Evolutionary conservation across 1,140 invertebrate genomes (phyloP), one percentile per base, ranked within the genome.

Genomic region (Bradynema listronoti): DNA sequence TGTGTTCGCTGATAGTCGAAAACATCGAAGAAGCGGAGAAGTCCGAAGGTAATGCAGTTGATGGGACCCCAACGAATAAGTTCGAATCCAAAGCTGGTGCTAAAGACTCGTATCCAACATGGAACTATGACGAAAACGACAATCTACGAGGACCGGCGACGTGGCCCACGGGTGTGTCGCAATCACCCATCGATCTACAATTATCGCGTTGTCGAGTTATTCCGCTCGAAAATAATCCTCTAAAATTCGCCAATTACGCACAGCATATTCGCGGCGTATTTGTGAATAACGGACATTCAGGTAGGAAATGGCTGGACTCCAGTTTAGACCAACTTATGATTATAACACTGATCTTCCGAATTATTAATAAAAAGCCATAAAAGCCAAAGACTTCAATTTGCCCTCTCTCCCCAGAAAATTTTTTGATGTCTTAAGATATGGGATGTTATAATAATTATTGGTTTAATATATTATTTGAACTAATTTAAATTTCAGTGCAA

Each of bases 131-230:
- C n/a, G n/a, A n/a, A n/a, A n/a, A n/a, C n/a, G n/a, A n/a, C n/a
- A n/a, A n/a, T n/a, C n/a, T n/a, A n/a, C n/a, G n/a, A n/a, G n/a
- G n/a, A n/a, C n/a, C n/a, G n/a, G n/a, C n/a, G n/a, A n/a, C n/a
- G n/a, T n/a, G n/a, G n/a, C n/a, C n/a, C n/a, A n/a, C n/a, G n/a
- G n/a, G n/a, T n/a, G n/a, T n/a, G n/a, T n/a, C n/a, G 9, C 72
- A 74, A 59, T 75, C 73, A 1, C 72, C 72, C 11, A 75, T 74
- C 27, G 72, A 74, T 56, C 60, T 74, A 16, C 56, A 69, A 16
- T 47, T 74, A 34, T 50, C 53, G 11, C 29, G 60, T 27, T 64
- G 72, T 54, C 45, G 56, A 29, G 43, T 61, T 14, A 41, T 68
- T 7, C 49, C 58, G 4, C 49, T 66, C 14, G 41, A 54, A 19